Evolutionary conservation across 2,888 invertebrate species (phyloP).

Genomic region (Celastrina argiolus): DNA sequence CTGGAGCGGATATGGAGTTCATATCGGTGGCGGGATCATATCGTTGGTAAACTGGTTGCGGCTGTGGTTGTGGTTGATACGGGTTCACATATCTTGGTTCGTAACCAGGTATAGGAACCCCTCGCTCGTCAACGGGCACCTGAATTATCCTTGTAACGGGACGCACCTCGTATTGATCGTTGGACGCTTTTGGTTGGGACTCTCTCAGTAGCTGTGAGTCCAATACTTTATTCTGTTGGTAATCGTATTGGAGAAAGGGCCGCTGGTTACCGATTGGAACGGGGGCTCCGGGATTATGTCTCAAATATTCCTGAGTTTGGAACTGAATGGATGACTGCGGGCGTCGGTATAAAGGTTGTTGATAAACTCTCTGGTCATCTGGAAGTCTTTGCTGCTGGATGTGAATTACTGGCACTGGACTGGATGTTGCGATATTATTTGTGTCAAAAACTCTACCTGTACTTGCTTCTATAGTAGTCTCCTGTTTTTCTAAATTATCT

Average conservation of each 20-base stretch:
- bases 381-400: conserved; percentile 65
- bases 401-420: conserved; percentile 75
- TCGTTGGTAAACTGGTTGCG: conserved; percentile 44
- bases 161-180: conserved; percentile 55
- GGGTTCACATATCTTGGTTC: conserved; percentile 59
- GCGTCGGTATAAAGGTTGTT: conserved; percentile 60
- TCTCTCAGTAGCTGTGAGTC: conserved; percentile 67
- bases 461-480: conserved; percentile 71
- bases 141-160: conserved; percentile 65
- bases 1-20: conserved; percentile 81
- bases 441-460: conserved; percentile 72
- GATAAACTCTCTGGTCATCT: conserved; percentile 55
- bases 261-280: conserved; percentile 73
- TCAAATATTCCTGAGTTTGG: conserved; percentile 66
- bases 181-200: conserved; percentile 47
- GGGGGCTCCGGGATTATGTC: conserved; percentile 69
- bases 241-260: conserved; percentile 69
- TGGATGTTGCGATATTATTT: conserved; percentile 70
- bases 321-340: conserved; percentile 59
- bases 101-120: conserved; percentile 64
- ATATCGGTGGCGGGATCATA: conserved; percentile 74
- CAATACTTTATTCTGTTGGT: conserved; percentile 69
- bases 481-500: conserved; percentile 59
- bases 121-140: conserved; percentile 67
- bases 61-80: conserved; percentile 52